Evolutionary conservation across 2,113 vertebrate genomes (phyloP), one percentile per base, ranked within the genome.

Genomic region (Leucoraja erinaceus): DNA sequence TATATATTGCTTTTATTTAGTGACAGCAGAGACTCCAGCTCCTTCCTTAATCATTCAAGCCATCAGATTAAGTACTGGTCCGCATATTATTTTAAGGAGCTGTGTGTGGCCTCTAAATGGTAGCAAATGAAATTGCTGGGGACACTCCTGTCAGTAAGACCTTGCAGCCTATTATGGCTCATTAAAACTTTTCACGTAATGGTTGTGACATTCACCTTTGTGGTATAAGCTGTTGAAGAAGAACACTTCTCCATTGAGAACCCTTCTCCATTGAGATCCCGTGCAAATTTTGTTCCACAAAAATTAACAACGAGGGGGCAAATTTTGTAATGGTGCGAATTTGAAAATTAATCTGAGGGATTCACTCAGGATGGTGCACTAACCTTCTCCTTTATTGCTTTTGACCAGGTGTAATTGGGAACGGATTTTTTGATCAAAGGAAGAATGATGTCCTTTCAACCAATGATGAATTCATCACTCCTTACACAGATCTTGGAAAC

Each of bases 391-490:
- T 81, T 93, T 92, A 76, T 9, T 72, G 93, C 93, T 54, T 94
- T 81, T 94, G 95, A 61, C 10, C 94, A 98, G 97, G 97, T 77
- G 94, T 96, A n/a, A 94, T 97, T 93, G 96, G 96, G 93, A 96
- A 96, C 93, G 94, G 94, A 25, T 95, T 96, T 93, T 95, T 97
- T 94, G 95, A 96, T 93, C 95, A 95, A 93, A 97, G 96, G 92
- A 95, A 94, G 79, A 97, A 95, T 66, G 95, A 96, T 25, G 92
- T 94, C n/a, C 81, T 96, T 20, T 94, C 94, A 74, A 94, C 94
- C 76, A 95, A 95, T 1, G 88, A 93, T 93, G 93, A 75, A 0
- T 93, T 95, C 83, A 93, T 93, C 38, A 63, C 93, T 93, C 93
- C 95, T 93, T 93, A 94, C 92, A 94, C 93, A 91, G 94, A 93